Evolutionary conservation across 2,888 invertebrate genomes (phyloP).

Genomic region (Stomorhina lunata): DNA sequence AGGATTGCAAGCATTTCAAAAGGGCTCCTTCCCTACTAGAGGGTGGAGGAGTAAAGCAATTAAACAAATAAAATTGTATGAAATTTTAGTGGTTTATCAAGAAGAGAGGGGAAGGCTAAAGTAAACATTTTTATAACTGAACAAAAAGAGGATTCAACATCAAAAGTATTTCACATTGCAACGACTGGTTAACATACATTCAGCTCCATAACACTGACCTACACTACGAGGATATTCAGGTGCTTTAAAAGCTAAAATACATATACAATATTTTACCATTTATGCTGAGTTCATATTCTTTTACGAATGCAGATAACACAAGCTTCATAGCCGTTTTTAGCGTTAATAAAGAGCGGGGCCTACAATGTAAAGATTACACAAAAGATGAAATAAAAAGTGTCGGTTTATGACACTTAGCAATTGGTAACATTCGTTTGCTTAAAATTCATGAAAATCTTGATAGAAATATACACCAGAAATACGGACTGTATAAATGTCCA

Average conservation of each 20-base stretch:
- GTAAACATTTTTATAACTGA: slow-evolving; percentile 11
- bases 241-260: background rate
- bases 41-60: background rate
- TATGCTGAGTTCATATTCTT: background rate
- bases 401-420: slow-evolving; percentile 45
- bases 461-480: background rate
- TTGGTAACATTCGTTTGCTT: slow-evolving; percentile 24
- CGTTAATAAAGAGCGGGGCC: background rate
- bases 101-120: background rate
- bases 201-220: slow-evolving; percentile 57
- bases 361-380: background rate
- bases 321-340: background rate
- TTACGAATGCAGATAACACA: background rate
- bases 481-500: background rate
- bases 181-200: background rate
- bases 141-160: background rate
- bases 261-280: background rate
- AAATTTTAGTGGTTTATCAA: background rate
- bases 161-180: slow-evolving; percentile 18
- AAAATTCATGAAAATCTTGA: background rate
- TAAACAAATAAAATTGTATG: slow-evolving; percentile 23
- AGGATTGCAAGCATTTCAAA: background rate
- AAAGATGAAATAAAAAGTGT: slow-evolving; percentile 1
- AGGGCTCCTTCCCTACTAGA: background rate
- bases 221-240: slow-evolving; percentile 34